Evolutionary conservation across 2,888 invertebrate species (phyloP).

Genomic region (Pardosa pseudoannulata): DNA sequence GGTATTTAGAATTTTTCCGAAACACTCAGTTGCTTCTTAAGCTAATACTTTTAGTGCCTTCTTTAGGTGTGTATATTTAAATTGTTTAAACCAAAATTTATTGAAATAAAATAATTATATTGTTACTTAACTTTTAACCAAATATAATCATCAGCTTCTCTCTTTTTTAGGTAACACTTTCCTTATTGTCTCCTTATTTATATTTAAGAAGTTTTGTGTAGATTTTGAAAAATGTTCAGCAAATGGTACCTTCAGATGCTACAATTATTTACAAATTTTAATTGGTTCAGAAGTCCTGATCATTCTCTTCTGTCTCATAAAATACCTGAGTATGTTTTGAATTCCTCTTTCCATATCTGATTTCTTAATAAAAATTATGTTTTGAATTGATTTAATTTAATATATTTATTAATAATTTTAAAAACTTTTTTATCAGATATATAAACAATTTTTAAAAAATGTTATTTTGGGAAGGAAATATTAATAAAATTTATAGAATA

Average conservation of each 20-base stretch:
- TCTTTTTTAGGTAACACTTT: slow-evolving; percentile 43
- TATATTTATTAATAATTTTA: no score
- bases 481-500: no score
- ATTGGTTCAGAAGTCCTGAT: slow-evolving; percentile 43
- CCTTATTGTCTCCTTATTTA: slow-evolving; percentile 18
- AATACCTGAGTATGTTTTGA: slow-evolving; percentile 39
- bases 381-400: no score
- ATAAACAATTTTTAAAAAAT: no score
- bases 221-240: slow-evolving; percentile 19
- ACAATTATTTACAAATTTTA: slow-evolving; percentile 56
- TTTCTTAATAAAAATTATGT: no score
- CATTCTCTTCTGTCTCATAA: slow-evolving; percentile 34
- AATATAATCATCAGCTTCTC: no score
- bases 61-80: slow-evolving; percentile 40
- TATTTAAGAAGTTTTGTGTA: slow-evolving; percentile 48
- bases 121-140: no score
- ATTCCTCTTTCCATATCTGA: no score
- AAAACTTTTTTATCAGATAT: no score
- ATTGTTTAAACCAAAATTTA: no score
- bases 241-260: slow-evolving; percentile 15
- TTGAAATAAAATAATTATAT: no score
- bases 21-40: slow-evolving; percentile 57
- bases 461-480: no score
- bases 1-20: slow-evolving; percentile 61
- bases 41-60: slow-evolving; percentile 44